Conservation (phyloP, 2,888 invertebrate species). For the Limnephilus auricula region DNA sequence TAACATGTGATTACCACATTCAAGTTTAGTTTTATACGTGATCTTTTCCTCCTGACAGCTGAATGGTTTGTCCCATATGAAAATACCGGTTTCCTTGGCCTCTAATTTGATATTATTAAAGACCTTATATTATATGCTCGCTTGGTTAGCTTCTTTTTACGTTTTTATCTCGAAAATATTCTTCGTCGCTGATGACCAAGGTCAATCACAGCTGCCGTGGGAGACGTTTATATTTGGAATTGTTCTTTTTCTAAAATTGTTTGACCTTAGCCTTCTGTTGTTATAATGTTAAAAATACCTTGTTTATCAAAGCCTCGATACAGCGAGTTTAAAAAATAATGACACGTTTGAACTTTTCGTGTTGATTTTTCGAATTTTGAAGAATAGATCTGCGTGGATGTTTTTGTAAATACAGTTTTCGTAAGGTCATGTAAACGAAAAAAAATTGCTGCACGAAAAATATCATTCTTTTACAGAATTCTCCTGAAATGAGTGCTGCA, state of each 20-base stretch:
- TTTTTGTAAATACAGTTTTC: not conserved
- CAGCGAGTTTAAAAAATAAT: not conserved
- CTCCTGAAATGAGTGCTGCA: too few species aligned
- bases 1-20: constrained; percentile 9
- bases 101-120: constrained; percentile 10
- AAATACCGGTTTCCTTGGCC: constrained; percentile 1
- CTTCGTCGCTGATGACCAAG: not conserved
- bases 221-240: not conserved
- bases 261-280: not conserved
- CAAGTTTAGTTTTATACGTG: not conserved
- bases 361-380: not conserved
- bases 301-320: not conserved
- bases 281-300: not conserved
- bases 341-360: not conserved
- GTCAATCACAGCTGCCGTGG: not conserved
- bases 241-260: not conserved
- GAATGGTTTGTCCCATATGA: not conserved
- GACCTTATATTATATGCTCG: not conserved
- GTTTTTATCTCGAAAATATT: not conserved
- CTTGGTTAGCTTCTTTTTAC: not conserved
- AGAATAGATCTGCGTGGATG: not conserved
- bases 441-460: too few species aligned
- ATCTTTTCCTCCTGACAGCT: not conserved
- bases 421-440: too few species aligned
- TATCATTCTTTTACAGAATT: too few species aligned